Conservation (phyloP, 2,113 vertebrate genomes). For the Melanotaenia duboulayi region DNA sequence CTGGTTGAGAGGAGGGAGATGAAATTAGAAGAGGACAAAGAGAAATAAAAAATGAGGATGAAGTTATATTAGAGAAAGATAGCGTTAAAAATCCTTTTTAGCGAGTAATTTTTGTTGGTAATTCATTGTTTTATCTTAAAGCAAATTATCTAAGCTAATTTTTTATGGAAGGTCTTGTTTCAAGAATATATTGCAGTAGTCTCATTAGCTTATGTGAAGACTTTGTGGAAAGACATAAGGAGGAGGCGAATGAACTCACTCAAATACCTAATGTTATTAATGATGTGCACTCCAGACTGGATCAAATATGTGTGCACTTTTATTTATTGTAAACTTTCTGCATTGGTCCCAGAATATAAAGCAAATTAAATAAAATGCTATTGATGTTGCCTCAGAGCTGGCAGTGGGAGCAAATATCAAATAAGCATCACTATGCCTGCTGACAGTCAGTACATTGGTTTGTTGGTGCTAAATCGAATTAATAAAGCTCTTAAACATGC, state of each 20-base stretch:
- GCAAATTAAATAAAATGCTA: slow-evolving; percentile 39
- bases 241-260: slow-evolving; percentile 13
- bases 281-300: slow-evolving; percentile 3
- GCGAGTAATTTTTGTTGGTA: not conserved
- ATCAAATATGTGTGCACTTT: not conserved
- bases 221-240: not conserved
- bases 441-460: slow-evolving; percentile 94
- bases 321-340: slow-evolving; percentile 26
- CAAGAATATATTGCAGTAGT: not conserved
- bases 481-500: slow-evolving; percentile 99
- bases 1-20: slow-evolving; percentile 57
- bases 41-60: slow-evolving; percentile 50
- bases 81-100: slow-evolving; percentile 5
- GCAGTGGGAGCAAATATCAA: slow-evolving; percentile 76
- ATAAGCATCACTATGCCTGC: slow-evolving; percentile 74
- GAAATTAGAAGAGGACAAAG: slow-evolving; percentile 65
- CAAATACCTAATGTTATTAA: slow-evolving; percentile 1
- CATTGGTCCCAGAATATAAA: slow-evolving; percentile 10
- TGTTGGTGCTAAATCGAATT: slow-evolving; percentile 98
- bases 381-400: slow-evolving; percentile 5
- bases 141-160: not conserved
- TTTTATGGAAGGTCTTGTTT: not conserved
- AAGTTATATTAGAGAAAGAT: slow-evolving; percentile 9
- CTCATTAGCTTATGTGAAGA: not conserved
- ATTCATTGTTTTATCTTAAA: slow-evolving; percentile 4